These are phyloP conservation scores for Abrostola tripartita DNA, from an alignment of 2,888 invertebrate genomes.

Conservation along the genomic window DNA sequence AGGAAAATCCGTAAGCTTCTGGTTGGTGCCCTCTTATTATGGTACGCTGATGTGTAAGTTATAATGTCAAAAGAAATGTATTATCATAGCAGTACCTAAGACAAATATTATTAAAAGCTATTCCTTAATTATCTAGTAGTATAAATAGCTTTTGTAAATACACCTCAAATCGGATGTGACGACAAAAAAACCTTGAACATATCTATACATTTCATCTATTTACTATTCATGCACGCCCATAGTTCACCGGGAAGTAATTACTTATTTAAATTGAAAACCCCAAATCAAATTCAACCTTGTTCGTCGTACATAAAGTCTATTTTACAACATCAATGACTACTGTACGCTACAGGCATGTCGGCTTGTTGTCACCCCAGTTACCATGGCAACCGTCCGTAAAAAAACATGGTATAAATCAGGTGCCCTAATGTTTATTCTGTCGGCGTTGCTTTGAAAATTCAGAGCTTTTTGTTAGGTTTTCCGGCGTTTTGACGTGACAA, in stretches of 20 bases:
- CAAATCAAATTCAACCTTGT: slow-evolving; percentile 28
- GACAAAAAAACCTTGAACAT: slow-evolving; percentile 23
- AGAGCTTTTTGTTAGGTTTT: slow-evolving; percentile 36
- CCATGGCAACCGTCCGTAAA: slow-evolving; percentile 63
- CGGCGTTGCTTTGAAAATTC: slow-evolving; percentile 43
- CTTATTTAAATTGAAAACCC: slow-evolving; percentile 30
- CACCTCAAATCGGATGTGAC: not conserved
- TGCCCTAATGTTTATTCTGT: slow-evolving; percentile 55
- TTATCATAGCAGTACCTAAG: too few relatives aligned
- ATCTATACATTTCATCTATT: slow-evolving; percentile 23
- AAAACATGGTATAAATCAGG: slow-evolving; percentile 55
- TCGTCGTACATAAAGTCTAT: slow-evolving; percentile 11
- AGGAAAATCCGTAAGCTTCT: too few relatives aligned
- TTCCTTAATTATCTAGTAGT: too few relatives aligned
- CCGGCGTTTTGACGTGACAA: slow-evolving; percentile 16
- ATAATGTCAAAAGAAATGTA: too few relatives aligned
- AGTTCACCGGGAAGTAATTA: slow-evolving; percentile 34
- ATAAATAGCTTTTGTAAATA: too few relatives aligned
- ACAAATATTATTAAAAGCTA: too few relatives aligned
- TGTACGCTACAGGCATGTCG: not conserved
- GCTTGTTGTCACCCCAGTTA: slow-evolving; percentile 67
- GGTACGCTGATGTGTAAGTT: too few relatives aligned
- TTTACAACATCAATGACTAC: slow-evolving; percentile 7
- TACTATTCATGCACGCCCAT: slow-evolving; percentile 33
- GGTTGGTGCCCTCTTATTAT: too few relatives aligned